Evolutionary conservation across 2,113 vertebrate genomes (phyloP), one percentile per base, ranked within the genome.

Genomic region (Puma concolor): DNA sequence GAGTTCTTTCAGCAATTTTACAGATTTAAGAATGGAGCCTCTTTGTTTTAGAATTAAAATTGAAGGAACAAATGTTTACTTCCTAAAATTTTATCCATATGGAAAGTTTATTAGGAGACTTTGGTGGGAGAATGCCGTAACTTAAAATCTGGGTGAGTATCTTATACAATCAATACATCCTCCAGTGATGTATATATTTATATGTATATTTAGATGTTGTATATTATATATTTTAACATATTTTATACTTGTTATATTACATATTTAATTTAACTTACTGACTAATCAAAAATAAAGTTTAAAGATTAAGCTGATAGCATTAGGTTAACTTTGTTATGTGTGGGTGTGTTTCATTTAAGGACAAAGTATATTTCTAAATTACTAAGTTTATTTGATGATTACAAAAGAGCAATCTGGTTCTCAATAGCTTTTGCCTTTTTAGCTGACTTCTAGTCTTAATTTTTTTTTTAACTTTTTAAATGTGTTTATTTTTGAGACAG

Each of bases 321-420:
- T 25, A 82, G 14, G 14, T 72, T 95, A 97, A 67, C 3, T 44
- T 44, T 86, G 12, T 2, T 76, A 31, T 84, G 16, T 64, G 21
- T 67, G 6, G 31, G 23, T 60, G 16, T 94, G 48, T 88, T 93
- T 89, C 8, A 71, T 80, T 67, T 82, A 27, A 86, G 23, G 36
- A 44, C 19, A 92, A 82, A 88, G 15, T 44, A 60, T 50, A 76
- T 82, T 82, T 94, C 36, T 92, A 89, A 94, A 80, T 82, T 33
- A 77, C 21, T 54, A 57, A n/a, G 8, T 67, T 88, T 48, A 36
- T 91, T 95, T 93, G 12, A 63, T 54, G 27, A 88, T 88, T 91
- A 33, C 2, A 60, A 54, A 97, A 57, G 23, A 44, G 9, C 33
- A 91, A 2, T 79, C 5, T 84, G 9, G 14, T 77, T 89, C 33